These are phyloP conservation scores for Pammene aurita DNA, from an alignment of 2,888 invertebrate species.

Conservation along the genomic window DNA sequence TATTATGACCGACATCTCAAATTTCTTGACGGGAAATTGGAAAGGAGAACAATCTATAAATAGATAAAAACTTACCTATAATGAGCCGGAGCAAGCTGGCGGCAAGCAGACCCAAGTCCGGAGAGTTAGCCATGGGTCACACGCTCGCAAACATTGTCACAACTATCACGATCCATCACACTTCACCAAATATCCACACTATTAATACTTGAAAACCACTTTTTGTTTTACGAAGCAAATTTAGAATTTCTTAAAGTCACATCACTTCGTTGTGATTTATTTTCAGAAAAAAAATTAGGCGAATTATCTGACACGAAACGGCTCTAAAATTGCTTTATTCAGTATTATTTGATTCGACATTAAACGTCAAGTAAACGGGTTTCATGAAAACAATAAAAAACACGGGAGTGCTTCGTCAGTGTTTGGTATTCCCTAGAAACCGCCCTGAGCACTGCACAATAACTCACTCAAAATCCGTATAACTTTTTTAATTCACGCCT, in stretches of 20 bases:
- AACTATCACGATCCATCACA: constrained; percentile 71
- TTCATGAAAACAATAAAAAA: constrained; percentile 38
- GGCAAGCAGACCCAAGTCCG: constrained; percentile 83
- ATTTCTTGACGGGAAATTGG: no score
- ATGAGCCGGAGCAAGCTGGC: constrained; percentile 85
- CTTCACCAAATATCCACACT: constrained; percentile 48
- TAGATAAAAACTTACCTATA: constrained; percentile 80
- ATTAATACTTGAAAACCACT: constrained; percentile 42
- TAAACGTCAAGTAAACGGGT: constrained; percentile 26
- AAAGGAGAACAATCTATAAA: not conserved
- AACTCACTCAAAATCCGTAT: constrained; percentile 78
- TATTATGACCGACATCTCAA: no score
- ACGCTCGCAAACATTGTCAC: constrained; percentile 62
- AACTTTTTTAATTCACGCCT: constrained; percentile 81
- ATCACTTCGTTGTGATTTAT: not conserved
- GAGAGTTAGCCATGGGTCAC: constrained; percentile 84
- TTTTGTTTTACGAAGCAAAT: constrained; percentile 34
- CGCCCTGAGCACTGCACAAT: constrained; percentile 72
- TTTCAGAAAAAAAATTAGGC: not conserved
- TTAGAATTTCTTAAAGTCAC: constrained; percentile 8
- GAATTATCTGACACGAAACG: constrained; percentile 7
- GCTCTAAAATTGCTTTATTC: constrained; percentile 21
- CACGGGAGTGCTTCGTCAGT: constrained; percentile 38
- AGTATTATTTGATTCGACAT: constrained; percentile 30
- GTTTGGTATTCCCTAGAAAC: constrained; percentile 55